Evolutionary conservation across 2,113 vertebrate genomes (phyloP).

Genomic region (Emydura subglobosa): DNA sequence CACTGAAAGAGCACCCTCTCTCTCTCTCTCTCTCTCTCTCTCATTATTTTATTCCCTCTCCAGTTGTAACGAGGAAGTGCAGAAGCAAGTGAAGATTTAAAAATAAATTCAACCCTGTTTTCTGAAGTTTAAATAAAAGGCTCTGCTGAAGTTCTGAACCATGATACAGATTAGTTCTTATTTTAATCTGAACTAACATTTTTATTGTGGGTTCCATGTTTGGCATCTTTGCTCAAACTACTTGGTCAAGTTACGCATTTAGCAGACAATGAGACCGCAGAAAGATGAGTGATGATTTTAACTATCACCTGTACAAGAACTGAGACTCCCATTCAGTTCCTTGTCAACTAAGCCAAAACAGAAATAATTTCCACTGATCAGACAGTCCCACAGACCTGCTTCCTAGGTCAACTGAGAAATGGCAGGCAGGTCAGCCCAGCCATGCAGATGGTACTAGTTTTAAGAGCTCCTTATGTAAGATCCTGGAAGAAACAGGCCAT

Average conservation of each 20-base stretch:
- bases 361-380: not conserved
- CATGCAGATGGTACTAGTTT: not conserved
- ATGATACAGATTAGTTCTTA: not conserved
- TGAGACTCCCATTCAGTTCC: not conserved
- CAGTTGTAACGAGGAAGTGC: not conserved
- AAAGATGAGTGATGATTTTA: not conserved
- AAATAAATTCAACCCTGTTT: not conserved
- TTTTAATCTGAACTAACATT: not conserved
- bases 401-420: not conserved
- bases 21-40: constrained; percentile 8
- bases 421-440: not conserved
- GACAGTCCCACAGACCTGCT: not conserved
- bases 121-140: not conserved
- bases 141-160: not conserved
- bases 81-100: not conserved
- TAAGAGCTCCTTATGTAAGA: not conserved
- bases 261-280: not conserved
- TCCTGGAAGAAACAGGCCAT: not conserved
- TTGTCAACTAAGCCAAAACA: not conserved
- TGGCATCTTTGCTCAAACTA: not conserved
- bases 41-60: constrained; percentile 32
- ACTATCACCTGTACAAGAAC: not conserved
- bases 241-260: not conserved
- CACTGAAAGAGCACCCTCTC: not conserved
- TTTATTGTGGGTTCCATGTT: not conserved